Evolutionary conservation across 2,888 invertebrate genomes (phyloP), one percentile per base, ranked within the genome.

Genomic region (Andrena camellia): DNA sequence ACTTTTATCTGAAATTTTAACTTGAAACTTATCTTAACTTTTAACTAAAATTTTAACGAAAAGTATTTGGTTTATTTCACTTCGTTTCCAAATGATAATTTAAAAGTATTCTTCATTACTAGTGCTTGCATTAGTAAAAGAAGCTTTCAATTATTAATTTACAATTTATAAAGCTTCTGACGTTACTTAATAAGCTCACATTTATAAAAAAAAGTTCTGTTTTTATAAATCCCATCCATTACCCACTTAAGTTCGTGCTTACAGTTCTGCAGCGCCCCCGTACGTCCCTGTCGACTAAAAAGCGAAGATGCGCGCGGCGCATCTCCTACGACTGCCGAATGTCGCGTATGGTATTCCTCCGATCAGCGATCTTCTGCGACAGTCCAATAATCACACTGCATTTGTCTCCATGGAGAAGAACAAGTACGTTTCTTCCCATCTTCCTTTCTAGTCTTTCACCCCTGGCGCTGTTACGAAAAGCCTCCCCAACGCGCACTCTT

Each of bases 371-470:
- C 54, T 71, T 64, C 29, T 57, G 60, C 59, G 64, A 59, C 66
- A 57, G 54, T 81, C 67, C 62, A 66, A 50, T 17, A 31, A 78
- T 62, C 60, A 52, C 67, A 77, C 73, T 66, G 74, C 72, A 86
- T 78, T 86, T 76, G 63, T 82, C 63, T 31, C n/a, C 29, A 59
- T 35, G 62, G 42, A 29, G 59, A 63, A 78, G 50, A 59, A 52
- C 8, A 52, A 72, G 57, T 76, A 82, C 23, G 66, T 88, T 86
- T 86, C 82, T 83, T 85, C 81, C 79, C 80, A 84, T 75, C 80
- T 88, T 88, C 69, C 80, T 85, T 84, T 88, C 88, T 88, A 88
- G 87, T 88, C 83, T 88, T 88, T 87, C 74, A 81, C 83, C 87
- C 85, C 75, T 80, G 88, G 87, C 87, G 86, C 86, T 87, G 88